Base-by-base conservation (phyloP, 2,888 invertebrate genomes). In the Crematogaster levior region DNA sequence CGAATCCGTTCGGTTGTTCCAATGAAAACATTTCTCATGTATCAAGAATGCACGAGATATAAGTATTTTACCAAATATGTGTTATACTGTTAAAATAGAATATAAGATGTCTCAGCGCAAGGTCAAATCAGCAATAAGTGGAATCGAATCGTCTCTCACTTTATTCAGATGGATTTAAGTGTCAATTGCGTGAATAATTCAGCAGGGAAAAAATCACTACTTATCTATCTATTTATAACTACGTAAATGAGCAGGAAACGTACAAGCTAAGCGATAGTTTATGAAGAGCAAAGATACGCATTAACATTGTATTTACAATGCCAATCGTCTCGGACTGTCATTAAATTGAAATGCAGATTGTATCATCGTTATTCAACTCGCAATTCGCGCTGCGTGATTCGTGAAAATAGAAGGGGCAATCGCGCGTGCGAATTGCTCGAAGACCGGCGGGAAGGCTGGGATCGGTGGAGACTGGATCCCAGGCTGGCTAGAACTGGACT, bases 371-470 rank as follows among this genome's bases (percentile, higher is more conserved):
- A 40, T 30, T 58, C 21, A 3, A 34, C 6, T 60, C 24, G 9
- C 12, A 1, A 9, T 75, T 48, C 12, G n/a, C 24, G 4, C 18
- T 1, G 7, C 0, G 12, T 6, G 4, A 30, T 48, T n/a, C n/a
- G 9, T 0, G 12, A 27, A 12, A 43, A 63, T 30, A 18, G 43
- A 56, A 66, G 34, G 43, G n/a, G 40, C 30, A 56, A 7, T 68
- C 10, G 56, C 3, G 21, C 48, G 34, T 30, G 43, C 3, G 30
- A 37, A 24, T 43, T 15, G 18, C 18, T 63, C 68, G 24, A 43
- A 24, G 34, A 48, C 34, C 27, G 27, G 63, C 46, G 68, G 56
- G 82, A 65, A 70, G 56, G 40, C 56, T 15, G 43, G 21, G 40
- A 72, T 43, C 7, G n/a, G 7, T 15, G n/a, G 51, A 37, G 27